Conservation (phyloP, 2,113 vertebrate genomes). For the Halcyon senegalensis region DNA sequence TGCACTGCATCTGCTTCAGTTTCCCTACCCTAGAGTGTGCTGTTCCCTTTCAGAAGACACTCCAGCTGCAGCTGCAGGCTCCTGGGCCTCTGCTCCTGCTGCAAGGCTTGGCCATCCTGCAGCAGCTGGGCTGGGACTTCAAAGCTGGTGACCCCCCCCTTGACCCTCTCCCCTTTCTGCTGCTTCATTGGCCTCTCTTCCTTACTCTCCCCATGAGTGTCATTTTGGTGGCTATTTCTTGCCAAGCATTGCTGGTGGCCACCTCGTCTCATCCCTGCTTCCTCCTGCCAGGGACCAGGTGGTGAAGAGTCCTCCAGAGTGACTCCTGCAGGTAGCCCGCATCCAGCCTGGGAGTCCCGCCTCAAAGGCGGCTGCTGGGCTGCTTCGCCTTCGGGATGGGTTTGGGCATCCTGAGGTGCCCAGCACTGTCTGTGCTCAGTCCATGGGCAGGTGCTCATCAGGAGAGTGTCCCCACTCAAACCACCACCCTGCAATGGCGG, state of each 20-base stretch:
- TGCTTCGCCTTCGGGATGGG: background rate
- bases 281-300: background rate
- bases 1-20: background rate
- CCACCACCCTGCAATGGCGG: background rate
- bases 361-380: rapidly evolving
- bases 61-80: background rate
- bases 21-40: conserved; percentile 56
- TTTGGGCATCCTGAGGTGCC: rapidly evolving
- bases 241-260: background rate
- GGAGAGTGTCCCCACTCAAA: background rate
- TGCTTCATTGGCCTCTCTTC: background rate
- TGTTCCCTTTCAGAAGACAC: conserved; percentile 40
- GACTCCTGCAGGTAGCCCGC: background rate
- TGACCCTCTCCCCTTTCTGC: background rate
- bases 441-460: background rate
- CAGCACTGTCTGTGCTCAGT: background rate
- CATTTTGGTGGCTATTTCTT: background rate
- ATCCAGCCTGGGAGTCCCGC: background rate
- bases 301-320: background rate
- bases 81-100: background rate
- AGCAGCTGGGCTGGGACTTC: background rate
- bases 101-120: rapidly evolving
- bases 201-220: rapidly evolving
- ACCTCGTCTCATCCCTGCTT: background rate
- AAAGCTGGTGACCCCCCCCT: background rate